Conservation (phyloP, 2,888 invertebrate genomes). For the Himalopsyche tibetana region DNA sequence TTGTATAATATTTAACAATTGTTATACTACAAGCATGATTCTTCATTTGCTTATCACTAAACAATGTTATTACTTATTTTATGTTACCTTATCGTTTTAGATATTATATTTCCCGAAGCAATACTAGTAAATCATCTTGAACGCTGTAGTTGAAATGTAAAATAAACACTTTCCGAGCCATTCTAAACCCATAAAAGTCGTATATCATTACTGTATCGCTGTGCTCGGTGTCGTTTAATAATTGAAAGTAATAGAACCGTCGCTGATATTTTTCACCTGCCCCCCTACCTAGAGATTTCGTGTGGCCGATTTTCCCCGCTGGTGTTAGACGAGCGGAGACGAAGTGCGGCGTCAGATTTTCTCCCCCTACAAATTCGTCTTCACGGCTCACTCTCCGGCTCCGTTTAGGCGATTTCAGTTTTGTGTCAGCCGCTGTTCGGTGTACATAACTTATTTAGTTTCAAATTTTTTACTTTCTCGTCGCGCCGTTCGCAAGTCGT, state of each 20-base stretch:
- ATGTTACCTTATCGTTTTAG: too few species aligned
- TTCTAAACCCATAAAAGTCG: too few species aligned
- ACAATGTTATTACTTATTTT: too few species aligned
- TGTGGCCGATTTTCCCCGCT: conserved; percentile 15
- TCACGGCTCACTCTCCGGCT: neutral
- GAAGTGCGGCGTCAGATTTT: conserved; percentile 17
- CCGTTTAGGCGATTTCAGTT: conserved; percentile 26
- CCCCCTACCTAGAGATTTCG: neutral
- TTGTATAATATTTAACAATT: too few species aligned
- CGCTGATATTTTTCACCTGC: conserved; percentile 11
- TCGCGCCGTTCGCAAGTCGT: conserved; percentile 3
- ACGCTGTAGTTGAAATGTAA: too few species aligned
- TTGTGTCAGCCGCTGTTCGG: conserved; percentile 30
- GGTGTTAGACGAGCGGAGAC: neutral
- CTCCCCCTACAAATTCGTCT: conserved; percentile 31
- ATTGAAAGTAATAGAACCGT: neutral
- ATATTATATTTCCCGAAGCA: too few species aligned
- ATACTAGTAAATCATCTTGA: too few species aligned
- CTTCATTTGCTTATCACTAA: too few species aligned
- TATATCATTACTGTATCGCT: too few species aligned
- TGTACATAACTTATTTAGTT: conserved; percentile 16
- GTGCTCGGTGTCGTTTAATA: too few species aligned
- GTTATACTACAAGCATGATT: too few species aligned
- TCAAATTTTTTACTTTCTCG: conserved; percentile 1
- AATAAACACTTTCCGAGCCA: too few species aligned